These are phyloP conservation scores for Charadrius vociferus DNA, from an alignment of 2,113 vertebrate genomes.

Conservation along the genomic window DNA sequence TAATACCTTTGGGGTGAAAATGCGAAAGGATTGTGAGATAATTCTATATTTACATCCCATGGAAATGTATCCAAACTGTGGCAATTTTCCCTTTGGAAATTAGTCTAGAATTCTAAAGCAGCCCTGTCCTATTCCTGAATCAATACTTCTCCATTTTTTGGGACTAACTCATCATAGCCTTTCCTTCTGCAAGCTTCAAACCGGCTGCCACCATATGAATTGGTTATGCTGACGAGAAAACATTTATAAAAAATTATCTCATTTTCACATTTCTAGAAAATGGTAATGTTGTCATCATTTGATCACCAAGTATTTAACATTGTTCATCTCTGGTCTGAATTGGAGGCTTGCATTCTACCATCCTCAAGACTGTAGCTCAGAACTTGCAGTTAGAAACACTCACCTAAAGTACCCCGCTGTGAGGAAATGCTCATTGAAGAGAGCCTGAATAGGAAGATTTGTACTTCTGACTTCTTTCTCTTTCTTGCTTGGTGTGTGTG, in stretches of 20 bases:
- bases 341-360: background rate
- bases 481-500: background rate
- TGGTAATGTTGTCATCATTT: background rate
- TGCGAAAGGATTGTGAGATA: background rate
- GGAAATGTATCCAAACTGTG: background rate
- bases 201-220: background rate
- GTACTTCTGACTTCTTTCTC: background rate
- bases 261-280: background rate
- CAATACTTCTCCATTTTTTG: background rate
- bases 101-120: background rate
- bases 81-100: background rate
- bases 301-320: background rate
- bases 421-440: background rate
- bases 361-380: background rate
- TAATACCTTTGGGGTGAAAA: background rate
- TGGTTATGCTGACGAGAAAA: background rate
- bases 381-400: background rate
- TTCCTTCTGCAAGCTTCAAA: background rate
- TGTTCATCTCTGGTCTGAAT: background rate
- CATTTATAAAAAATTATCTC: rapidly evolving
- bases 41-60: background rate
- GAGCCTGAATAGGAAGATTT: background rate
- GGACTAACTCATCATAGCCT: background rate
- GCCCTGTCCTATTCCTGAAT: background rate
- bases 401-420: rapidly evolving